Evolutionary conservation across 2,888 invertebrate species (phyloP).

Genomic region (Margaritifera margaritifera): DNA sequence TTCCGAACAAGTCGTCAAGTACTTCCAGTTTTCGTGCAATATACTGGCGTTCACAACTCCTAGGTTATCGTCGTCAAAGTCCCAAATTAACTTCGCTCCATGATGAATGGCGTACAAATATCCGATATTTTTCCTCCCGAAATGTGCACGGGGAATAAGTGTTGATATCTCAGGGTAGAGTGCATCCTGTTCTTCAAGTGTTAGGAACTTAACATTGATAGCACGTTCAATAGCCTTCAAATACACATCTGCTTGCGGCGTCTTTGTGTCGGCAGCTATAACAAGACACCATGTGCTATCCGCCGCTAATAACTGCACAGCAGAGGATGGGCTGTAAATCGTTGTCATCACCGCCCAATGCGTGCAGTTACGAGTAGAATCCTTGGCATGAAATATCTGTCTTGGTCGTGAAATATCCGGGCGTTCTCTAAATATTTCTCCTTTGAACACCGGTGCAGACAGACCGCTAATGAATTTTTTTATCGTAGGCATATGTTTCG

Average conservation of each 20-base stretch:
- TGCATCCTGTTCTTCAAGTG: conserved; percentile 3
- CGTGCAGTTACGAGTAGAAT: neutral
- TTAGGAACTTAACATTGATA: conserved; percentile 5
- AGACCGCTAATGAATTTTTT: too few species aligned
- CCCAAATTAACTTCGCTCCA: conserved; percentile 18
- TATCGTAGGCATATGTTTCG: too few species aligned
- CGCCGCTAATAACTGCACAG: conserved; percentile 3
- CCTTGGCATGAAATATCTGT: too few species aligned
- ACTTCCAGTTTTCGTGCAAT: neutral
- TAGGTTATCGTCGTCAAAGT: conserved; percentile 22
- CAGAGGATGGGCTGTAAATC: conserved; percentile 5
- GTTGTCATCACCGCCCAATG: conserved; percentile 14
- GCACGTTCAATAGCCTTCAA: neutral
- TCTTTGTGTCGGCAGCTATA: conserved; percentile 8
- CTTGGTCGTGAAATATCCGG: too few species aligned
- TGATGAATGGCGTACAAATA: conserved; percentile 23
- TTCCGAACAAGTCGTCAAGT: conserved; percentile 1
- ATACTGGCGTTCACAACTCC: neutral
- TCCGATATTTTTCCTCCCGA: conserved; percentile 23
- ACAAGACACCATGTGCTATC: conserved; percentile 8
- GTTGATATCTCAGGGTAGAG: conserved; percentile 11
- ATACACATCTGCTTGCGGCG: conserved; percentile 1
- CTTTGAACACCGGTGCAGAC: too few species aligned
- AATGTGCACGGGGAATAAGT: conserved; percentile 7
- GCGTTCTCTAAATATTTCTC: too few species aligned